phyloP scores from a whole-genome alignment of 2,888 invertebrate genomes.

The Drosophila buzzatii region DNA sequence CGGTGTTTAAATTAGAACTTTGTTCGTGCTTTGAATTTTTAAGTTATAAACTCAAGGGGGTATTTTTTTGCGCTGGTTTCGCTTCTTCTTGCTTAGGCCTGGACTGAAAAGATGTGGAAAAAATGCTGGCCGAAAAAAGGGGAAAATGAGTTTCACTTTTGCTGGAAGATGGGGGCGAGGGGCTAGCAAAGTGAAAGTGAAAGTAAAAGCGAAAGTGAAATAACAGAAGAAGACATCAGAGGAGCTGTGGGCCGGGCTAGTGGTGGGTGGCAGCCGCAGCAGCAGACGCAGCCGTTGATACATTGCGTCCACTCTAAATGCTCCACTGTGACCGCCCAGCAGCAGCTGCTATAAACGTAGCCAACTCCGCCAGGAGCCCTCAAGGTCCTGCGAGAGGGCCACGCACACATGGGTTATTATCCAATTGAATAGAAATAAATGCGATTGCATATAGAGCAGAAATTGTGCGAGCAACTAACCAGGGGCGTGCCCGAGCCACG shows the following conservation, averaged over 20 bases:
- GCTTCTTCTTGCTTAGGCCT: slow-evolving; percentile 30
- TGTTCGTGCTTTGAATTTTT: slow-evolving; percentile 85
- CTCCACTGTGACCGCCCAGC: slow-evolving; percentile 68
- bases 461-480: slow-evolving; percentile 44
- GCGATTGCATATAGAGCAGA: slow-evolving; percentile 73
- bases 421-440: slow-evolving; percentile 81
- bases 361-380: slow-evolving; percentile 34
- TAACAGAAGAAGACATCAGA: slow-evolving; percentile 51
- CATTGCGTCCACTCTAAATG: slow-evolving; percentile 81
- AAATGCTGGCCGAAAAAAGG: slow-evolving; percentile 48
- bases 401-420: slow-evolving; percentile 70
- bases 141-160: slow-evolving; percentile 79
- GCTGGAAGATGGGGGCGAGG: slow-evolving; percentile 12
- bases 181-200: slow-evolving; percentile 43
- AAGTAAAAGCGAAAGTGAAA: slow-evolving; percentile 55
- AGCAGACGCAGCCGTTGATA: slow-evolving; percentile 66
- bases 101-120: slow-evolving; percentile 39
- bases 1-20: slow-evolving; percentile 85
- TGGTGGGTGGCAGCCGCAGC: neutral
- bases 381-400: slow-evolving; percentile 48
- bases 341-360: slow-evolving; percentile 29
- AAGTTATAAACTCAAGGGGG: slow-evolving; percentile 84
- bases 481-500: neutral
- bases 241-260: neutral
- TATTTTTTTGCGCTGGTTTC: slow-evolving; percentile 57